phyloP scores from a whole-genome alignment of 2,888 invertebrate genomes.

The Falcaria lacertinaria region DNA sequence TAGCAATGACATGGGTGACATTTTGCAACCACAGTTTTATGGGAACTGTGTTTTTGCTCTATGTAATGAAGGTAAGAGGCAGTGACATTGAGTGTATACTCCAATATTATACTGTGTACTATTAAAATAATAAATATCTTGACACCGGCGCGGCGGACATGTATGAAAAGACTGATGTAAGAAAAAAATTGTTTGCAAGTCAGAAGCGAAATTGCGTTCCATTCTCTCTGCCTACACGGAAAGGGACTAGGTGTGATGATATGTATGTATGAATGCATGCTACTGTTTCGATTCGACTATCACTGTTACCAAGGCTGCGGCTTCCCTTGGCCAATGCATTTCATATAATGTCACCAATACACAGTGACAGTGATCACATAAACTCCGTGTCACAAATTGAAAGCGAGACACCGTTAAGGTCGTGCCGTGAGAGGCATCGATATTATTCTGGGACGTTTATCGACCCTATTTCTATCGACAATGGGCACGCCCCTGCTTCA shows the following conservation, averaged over 20 bases:
- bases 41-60: background rate
- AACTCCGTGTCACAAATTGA: slow-evolving; percentile 20
- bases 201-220: too few species aligned
- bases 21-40: slow-evolving; percentile 1
- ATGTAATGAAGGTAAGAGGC: too few species aligned
- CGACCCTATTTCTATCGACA: slow-evolving; percentile 18
- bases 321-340: background rate
- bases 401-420: slow-evolving; percentile 28
- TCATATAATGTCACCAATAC: slow-evolving; percentile 12
- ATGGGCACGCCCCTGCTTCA: slow-evolving; percentile 1
- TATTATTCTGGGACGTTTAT: slow-evolving; percentile 23
- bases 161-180: too few species aligned
- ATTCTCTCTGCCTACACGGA: too few species aligned
- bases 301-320: background rate
- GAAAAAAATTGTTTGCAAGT: too few species aligned
- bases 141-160: too few species aligned
- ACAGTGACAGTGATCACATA: background rate
- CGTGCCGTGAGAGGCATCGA: slow-evolving; percentile 25
- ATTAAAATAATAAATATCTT: too few species aligned
- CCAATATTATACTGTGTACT: too few species aligned
- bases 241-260: too few species aligned
- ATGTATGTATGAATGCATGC: too few species aligned
- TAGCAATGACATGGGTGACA: slow-evolving; percentile 18
- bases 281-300: too few species aligned
- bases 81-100: too few species aligned